phyloP scores from a whole-genome alignment of 2,888 invertebrate species.

The Laspeyria flexula region DNA sequence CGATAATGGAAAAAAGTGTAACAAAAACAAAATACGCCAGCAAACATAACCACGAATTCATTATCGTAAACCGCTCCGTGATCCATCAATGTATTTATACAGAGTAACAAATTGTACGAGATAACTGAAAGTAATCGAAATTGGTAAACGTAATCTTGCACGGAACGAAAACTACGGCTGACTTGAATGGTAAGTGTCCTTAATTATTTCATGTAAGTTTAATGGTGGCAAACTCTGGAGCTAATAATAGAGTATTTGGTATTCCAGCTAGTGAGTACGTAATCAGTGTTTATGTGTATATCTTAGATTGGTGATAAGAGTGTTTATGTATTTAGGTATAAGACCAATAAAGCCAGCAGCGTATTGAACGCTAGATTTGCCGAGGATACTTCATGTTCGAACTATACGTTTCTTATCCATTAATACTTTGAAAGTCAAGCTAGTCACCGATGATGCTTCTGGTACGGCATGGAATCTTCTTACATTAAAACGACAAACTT shows the following conservation, averaged over 20 bases:
- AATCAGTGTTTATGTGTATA: slow-evolving; percentile 26
- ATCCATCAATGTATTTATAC: neutral
- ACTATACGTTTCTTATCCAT: too few relatives aligned
- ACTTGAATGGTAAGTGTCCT: slow-evolving; percentile 43
- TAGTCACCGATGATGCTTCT: too few relatives aligned
- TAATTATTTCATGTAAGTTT: slow-evolving; percentile 39
- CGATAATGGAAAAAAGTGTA: neutral
- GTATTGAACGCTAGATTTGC: too few relatives aligned
- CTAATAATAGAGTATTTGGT: slow-evolving; percentile 29
- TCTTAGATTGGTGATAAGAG: neutral
- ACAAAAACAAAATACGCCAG: neutral
- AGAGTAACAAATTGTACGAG: slow-evolving; percentile 11
- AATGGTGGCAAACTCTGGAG: slow-evolving; percentile 28
- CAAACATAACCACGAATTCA: neutral
- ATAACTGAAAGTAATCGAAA: slow-evolving; percentile 45
- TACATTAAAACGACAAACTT: too few relatives aligned
- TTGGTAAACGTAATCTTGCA: slow-evolving; percentile 18
- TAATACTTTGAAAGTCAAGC: too few relatives aligned
- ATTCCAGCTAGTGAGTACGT: slow-evolving; percentile 9
- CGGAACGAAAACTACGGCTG: slow-evolving; percentile 16
- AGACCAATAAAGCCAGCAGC: too few relatives aligned
- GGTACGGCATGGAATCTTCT: too few relatives aligned
- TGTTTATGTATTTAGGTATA: too few relatives aligned
- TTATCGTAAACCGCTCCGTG: neutral
- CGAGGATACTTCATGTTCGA: too few relatives aligned